Conservation (phyloP, 2,113 vertebrate genomes). For the Lophochroa leadbeateri region DNA sequence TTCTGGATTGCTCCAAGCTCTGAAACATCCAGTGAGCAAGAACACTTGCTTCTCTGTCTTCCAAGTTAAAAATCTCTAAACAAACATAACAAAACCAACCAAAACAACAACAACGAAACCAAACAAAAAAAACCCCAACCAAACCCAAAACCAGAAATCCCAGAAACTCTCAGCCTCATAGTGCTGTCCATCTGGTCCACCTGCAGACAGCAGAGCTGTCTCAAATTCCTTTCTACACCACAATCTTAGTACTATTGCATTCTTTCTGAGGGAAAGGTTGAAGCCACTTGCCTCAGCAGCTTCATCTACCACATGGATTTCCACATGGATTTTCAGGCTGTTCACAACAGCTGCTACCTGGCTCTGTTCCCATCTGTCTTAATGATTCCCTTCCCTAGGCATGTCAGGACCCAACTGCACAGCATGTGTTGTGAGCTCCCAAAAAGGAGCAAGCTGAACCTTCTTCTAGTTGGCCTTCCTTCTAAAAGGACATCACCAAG, state of each 20-base stretch:
- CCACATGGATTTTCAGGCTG: background rate
- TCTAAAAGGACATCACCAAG: background rate
- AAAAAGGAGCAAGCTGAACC: background rate
- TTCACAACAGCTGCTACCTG: background rate
- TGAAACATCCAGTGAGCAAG: background rate
- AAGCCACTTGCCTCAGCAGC: background rate
- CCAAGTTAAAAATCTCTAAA: background rate
- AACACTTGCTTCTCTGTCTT: background rate
- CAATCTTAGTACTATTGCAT: background rate
- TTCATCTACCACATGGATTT: background rate
- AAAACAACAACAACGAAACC: background rate
- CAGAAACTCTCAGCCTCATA: background rate
- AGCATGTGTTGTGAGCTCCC: background rate
- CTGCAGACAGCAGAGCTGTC: background rate
- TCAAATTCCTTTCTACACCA: background rate
- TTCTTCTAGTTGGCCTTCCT: background rate
- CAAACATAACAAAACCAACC: background rate
- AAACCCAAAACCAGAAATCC: background rate
- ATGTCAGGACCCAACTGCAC: background rate
- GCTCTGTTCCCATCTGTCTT: background rate
- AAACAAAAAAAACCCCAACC: background rate
- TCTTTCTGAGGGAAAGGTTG: background rate
- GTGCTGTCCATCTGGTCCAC: background rate
- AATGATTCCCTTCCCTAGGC: background rate
- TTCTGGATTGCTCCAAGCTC: background rate